phyloP scores from a whole-genome alignment of 2,888 invertebrate species.

The Timema cristinae region DNA sequence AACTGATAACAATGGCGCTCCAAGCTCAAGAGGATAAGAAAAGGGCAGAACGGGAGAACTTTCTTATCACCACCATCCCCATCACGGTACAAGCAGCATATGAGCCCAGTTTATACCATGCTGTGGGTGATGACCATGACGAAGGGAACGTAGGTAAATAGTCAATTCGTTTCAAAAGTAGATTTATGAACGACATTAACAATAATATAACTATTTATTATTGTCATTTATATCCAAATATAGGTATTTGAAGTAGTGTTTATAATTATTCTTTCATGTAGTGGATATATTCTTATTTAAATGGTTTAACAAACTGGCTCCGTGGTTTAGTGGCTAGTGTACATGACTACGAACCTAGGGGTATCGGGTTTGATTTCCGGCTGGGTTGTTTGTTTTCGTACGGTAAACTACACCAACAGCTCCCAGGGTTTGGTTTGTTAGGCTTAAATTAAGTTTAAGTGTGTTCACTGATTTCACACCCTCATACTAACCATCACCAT shows the following conservation, averaged over 20 bases:
- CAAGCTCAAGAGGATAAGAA: constrained; percentile 95
- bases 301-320: too few relatives aligned
- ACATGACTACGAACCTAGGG: too few relatives aligned
- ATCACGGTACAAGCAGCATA: constrained; percentile 93
- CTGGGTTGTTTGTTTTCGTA: too few relatives aligned
- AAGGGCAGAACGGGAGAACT: constrained; percentile 90
- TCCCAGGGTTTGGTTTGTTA: too few relatives aligned
- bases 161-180: not conserved
- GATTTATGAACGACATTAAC: not conserved
- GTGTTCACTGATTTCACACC: too few relatives aligned
- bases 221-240: too few relatives aligned
- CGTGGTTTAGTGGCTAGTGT: too few relatives aligned
- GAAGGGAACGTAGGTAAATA: constrained; percentile 56
- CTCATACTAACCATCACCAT: too few relatives aligned
- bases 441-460: too few relatives aligned
- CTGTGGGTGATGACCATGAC: constrained; percentile 77
- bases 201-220: not conserved
- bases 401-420: too few relatives aligned
- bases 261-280: constrained; percentile 33
- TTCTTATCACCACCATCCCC: constrained; percentile 92
- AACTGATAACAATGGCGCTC: constrained; percentile 91
- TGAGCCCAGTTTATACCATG: constrained; percentile 87
- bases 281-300: too few relatives aligned
- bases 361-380: too few relatives aligned
- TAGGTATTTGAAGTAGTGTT: not conserved